A percentile compares a stretch with the other conserved stretches of the same genome.
These are phyloP conservation scores for Ictidomys tridecemlineatus DNA, from an alignment of 2,113 vertebrate genomes.

Conservation along the genomic window DNA sequence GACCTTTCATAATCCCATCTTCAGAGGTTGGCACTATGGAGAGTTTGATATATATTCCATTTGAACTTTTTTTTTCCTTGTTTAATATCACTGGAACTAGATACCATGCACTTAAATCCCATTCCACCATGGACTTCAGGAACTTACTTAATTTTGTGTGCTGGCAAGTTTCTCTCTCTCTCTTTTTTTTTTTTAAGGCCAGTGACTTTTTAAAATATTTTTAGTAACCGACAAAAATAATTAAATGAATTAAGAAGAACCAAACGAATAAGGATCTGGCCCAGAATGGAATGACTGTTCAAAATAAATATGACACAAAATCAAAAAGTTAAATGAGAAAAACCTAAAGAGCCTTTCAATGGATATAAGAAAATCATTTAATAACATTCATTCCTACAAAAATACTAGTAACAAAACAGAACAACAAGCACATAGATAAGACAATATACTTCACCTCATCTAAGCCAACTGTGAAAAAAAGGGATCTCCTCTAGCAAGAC, in stretches of 20 bases:
- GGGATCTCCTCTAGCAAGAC: not conserved
- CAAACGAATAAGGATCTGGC: not conserved
- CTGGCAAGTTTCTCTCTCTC: not conserved
- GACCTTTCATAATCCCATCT: not conserved
- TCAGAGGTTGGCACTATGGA: not conserved
- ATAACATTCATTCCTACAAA: not conserved
- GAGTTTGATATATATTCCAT: not conserved
- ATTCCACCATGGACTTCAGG: not conserved
- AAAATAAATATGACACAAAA: conserved; percentile 17
- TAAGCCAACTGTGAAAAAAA: not conserved
- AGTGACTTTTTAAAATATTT: not conserved
- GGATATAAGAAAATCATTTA: not conserved
- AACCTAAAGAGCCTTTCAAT: not conserved
- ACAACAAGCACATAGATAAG: not conserved
- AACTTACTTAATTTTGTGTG: conserved; percentile 18
- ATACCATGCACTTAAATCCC: not conserved
- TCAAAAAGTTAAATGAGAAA: not conserved
- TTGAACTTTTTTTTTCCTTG: not conserved
- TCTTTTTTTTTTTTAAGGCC: not conserved
- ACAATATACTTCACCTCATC: not conserved
- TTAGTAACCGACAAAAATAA: conserved; percentile 1
- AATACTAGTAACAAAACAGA: not conserved
- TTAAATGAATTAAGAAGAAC: not conserved
- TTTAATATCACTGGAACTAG: not conserved
- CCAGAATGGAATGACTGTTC: not conserved